A percentile compares a stretch with the other conserved stretches of the same genome.
Conservation (phyloP, 2,113 vertebrate species). For the Calyptommatus sinebrachiatus region DNA sequence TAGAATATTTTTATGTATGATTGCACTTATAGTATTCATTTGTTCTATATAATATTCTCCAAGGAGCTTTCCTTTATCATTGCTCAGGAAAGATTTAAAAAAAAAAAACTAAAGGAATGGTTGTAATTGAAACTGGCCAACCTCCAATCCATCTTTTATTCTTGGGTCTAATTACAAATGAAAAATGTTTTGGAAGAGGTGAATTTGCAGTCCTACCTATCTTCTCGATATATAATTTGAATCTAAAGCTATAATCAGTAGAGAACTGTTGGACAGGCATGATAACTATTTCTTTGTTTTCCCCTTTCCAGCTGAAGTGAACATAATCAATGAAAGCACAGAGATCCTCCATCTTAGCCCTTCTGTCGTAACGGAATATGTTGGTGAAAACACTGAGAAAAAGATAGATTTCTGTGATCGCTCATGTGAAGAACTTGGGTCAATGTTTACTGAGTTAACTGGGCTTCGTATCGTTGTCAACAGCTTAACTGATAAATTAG, state of each 20-base stretch:
- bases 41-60: not conserved
- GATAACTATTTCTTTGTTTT: constrained; percentile 13
- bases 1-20: too few species aligned
- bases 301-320: constrained; percentile 77
- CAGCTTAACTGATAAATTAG: constrained; percentile 88
- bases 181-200: constrained; percentile 41
- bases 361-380: constrained; percentile 75
- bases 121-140: constrained; percentile 45
- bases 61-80: constrained; percentile 29
- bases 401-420: constrained; percentile 84
- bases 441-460: constrained; percentile 88
- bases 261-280: not conserved
- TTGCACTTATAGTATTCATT: too few species aligned
- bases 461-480: constrained; percentile 87
- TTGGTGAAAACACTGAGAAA: constrained; percentile 75
- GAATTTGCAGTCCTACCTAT: constrained; percentile 28
- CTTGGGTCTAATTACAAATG: constrained; percentile 48
- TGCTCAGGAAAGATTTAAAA: not conserved
- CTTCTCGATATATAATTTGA: constrained; percentile 38
- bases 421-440: constrained; percentile 90
- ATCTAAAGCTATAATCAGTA: constrained; percentile 34
- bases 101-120: constrained; percentile 35
- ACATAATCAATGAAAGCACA: constrained; percentile 81
- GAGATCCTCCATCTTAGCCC: constrained; percentile 85
- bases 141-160: constrained; percentile 38